Conservation (phyloP, 2,888 invertebrate genomes). For the Conchocele bisecta region DNA sequence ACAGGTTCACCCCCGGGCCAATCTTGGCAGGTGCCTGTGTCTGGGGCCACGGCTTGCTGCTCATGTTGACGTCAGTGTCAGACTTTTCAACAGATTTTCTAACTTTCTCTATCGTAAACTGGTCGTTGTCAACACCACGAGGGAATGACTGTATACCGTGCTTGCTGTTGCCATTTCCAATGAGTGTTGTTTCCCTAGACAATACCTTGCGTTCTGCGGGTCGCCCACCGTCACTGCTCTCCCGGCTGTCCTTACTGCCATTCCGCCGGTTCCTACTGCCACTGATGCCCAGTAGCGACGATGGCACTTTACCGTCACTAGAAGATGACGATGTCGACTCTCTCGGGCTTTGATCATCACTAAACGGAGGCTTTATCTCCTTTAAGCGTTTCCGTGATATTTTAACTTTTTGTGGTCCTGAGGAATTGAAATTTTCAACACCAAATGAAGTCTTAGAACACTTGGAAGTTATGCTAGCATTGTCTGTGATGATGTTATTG, state of each 20-base stretch:
- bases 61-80: slow-evolving; percentile 48
- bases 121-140: slow-evolving; percentile 26
- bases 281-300: slow-evolving; percentile 30
- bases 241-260: neutral
- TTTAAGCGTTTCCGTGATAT: slow-evolving; percentile 70
- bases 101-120: slow-evolving; percentile 48
- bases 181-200: neutral
- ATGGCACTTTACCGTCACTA: slow-evolving; percentile 57
- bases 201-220: neutral
- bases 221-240: neutral
- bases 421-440: slow-evolving; percentile 68
- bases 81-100: slow-evolving; percentile 49
- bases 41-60: no score
- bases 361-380: slow-evolving; percentile 72
- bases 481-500: slow-evolving; percentile 36
- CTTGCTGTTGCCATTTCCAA: slow-evolving; percentile 20
- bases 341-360: slow-evolving; percentile 53
- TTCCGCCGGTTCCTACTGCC: slow-evolving; percentile 2
- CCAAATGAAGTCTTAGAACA: slow-evolving; percentile 61
- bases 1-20: no score
- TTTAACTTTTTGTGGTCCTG: slow-evolving; percentile 70
- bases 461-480: slow-evolving; percentile 59
- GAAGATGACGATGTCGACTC: slow-evolving; percentile 50
- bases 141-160: slow-evolving; percentile 25
- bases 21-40: no score